Evolutionary conservation across 2,888 invertebrate genomes (phyloP), one percentile per base, ranked within the genome.

Genomic region (Strigamia transsilvanica): DNA sequence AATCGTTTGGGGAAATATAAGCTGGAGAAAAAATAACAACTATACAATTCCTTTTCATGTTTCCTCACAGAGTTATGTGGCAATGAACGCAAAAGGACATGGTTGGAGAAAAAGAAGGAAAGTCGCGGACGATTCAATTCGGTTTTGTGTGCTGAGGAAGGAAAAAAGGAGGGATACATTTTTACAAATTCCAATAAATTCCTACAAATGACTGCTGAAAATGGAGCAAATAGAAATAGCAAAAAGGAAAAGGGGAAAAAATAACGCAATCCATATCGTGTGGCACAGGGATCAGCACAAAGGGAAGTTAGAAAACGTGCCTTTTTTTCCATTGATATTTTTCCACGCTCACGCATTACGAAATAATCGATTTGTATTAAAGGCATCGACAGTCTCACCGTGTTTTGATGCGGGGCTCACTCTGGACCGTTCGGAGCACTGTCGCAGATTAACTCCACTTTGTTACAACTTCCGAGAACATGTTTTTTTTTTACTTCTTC

Each of bases 1-100:
- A 73, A 73, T 73, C 73, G 73, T 73, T 73, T 73, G 73, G 73
- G 73, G 73, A 73, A 73, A 73, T 73, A 73, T 73, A 73, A 73
- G 73, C 32, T 32, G 27, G 73, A 73, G 32, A 73, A 73, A 73
- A 73, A 73, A 73, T 73, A 73, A 73, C 73, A 73, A 73, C 73
- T 73, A 73, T 73, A 73, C 73, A 73, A 73, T 73, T 73, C 73
- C 32, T 15, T 73, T 73, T 73, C 73, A 73, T 73, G 73, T 73
- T 73, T 73, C 73, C 73, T 73, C 73, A 13, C 32, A 73, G 73
- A 73, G 73, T 73, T 73, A 73, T 73, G 73, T 73, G 73, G 73
- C 73, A 73, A 73, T 73, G 73, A 73, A 73, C 73, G 73, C 27
- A 18, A 18, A 18, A 73, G 73, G 73, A 73, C 73, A 73, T 32